phyloP scores from a whole-genome alignment of 2,888 invertebrate species.

The Dysmachus trigonus region DNA sequence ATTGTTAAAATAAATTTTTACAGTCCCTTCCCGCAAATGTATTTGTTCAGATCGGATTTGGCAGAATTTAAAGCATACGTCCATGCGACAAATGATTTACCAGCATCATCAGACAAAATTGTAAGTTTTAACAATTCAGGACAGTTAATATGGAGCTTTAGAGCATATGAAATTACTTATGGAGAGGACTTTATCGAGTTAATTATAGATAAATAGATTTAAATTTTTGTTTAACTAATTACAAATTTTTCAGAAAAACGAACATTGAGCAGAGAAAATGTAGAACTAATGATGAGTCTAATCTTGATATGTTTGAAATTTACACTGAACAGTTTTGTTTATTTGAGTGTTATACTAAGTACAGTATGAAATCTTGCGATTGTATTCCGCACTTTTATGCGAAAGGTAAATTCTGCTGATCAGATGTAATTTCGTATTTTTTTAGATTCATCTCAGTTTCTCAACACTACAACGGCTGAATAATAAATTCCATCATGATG shows the following conservation, averaged over 20 bases:
- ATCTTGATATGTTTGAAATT: background rate
- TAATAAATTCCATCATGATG: too few species aligned
- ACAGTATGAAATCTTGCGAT: background rate
- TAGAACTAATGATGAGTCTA: background rate
- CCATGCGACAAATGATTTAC: background rate
- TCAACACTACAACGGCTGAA: too few species aligned
- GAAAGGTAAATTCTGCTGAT: background rate
- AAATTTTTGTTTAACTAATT: background rate
- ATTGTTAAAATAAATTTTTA: background rate
- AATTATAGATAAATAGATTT: background rate
- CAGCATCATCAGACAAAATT: background rate
- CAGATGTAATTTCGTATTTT: background rate
- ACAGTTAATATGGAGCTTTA: background rate
- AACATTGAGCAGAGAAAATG: background rate
- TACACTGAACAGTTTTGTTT: background rate
- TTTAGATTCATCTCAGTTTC: too few species aligned
- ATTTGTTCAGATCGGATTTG: background rate
- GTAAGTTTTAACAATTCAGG: background rate
- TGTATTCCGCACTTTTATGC: background rate
- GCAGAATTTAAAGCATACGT: background rate
- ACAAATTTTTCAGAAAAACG: background rate
- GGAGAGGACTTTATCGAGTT: background rate
- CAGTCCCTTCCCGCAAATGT: background rate
- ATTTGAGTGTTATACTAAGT: background rate
- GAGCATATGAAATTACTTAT: background rate